Conservation (phyloP, 2,888 invertebrate species). For the Scrobipalpa costella region DNA sequence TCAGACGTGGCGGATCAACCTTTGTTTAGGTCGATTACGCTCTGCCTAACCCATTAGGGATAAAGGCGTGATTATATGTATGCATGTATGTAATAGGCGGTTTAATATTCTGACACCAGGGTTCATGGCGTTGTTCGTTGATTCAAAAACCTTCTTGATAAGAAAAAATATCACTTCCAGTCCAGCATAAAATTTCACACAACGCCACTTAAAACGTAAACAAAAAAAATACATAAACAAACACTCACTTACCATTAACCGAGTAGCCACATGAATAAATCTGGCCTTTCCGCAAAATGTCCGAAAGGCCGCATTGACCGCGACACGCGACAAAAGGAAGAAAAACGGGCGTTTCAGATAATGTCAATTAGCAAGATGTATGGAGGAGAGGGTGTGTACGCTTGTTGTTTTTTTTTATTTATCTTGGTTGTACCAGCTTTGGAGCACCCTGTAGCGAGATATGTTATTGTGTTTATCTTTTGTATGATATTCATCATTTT, state of each 20-base stretch:
- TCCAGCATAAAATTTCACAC: background rate
- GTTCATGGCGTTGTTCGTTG: too few relatives aligned
- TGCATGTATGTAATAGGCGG: too few relatives aligned
- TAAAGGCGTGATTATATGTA: too few relatives aligned
- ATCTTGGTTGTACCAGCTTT: background rate
- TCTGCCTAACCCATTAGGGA: too few relatives aligned
- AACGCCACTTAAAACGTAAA: background rate
- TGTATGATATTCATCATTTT: background rate
- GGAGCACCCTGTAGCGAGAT: background rate
- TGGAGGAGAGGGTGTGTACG: background rate
- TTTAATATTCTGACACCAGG: too few relatives aligned
- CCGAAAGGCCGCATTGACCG: background rate
- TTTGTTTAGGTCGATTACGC: too few relatives aligned
- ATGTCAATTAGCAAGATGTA: slow-evolving; percentile 18
- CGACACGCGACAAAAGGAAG: slow-evolving; percentile 13
- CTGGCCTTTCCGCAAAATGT: slow-evolving; percentile 13
- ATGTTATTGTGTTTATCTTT: background rate
- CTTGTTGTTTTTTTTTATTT: slow-evolving; percentile 1
- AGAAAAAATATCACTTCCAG: background rate
- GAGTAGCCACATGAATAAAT: slow-evolving; percentile 4
- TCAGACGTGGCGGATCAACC: too few relatives aligned
- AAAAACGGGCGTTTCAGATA: slow-evolving; percentile 8
- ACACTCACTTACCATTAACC: slow-evolving; percentile 4
- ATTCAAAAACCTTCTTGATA: too few relatives aligned
- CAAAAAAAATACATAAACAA: background rate